Evolutionary conservation across 2,113 vertebrate genomes (phyloP).

Genomic region (Triplophysa dalaica): DNA sequence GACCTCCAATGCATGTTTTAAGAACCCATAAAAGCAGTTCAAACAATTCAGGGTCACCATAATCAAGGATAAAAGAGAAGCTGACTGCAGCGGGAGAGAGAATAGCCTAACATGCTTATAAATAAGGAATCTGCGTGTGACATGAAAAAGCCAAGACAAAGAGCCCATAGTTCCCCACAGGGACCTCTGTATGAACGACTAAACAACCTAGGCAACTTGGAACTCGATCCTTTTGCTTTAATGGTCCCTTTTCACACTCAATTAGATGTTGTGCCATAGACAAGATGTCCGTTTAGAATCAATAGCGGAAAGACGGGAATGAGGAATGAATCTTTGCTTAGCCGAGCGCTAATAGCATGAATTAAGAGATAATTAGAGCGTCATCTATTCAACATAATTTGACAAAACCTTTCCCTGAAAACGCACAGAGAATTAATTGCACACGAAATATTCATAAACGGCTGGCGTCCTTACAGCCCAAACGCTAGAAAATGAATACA

Average conservation of each 20-base stretch:
- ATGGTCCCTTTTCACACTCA: slow-evolving; percentile 53
- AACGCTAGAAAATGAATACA: slow-evolving; percentile 59
- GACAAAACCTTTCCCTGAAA: slow-evolving; percentile 58
- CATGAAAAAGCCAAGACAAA: slow-evolving; percentile 6
- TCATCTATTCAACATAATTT: slow-evolving; percentile 60
- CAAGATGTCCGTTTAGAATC: slow-evolving; percentile 10
- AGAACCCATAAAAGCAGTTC: neutral
- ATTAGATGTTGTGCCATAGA: slow-evolving; percentile 10
- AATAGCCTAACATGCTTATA: neutral
- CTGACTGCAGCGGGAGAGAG: neutral
- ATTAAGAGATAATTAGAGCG: slow-evolving; percentile 64
- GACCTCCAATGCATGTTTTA: neutral
- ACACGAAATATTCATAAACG: slow-evolving; percentile 66
- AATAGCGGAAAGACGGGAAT: neutral
- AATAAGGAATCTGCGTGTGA: neutral
- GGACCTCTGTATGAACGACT: slow-evolving; percentile 8
- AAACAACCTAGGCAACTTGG: neutral
- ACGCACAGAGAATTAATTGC: slow-evolving; percentile 58
- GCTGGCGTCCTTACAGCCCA: slow-evolving; percentile 59
- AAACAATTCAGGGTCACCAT: neutral
- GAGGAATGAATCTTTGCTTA: slow-evolving; percentile 46
- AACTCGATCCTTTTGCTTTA: slow-evolving; percentile 55
- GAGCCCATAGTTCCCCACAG: neutral
- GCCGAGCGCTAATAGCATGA: slow-evolving; percentile 50
- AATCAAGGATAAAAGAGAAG: neutral